Percentiles rank a stretch among this genome's conserved stretches.
Conservation (phyloP, 2,888 invertebrate species). For the Elegia similella region DNA sequence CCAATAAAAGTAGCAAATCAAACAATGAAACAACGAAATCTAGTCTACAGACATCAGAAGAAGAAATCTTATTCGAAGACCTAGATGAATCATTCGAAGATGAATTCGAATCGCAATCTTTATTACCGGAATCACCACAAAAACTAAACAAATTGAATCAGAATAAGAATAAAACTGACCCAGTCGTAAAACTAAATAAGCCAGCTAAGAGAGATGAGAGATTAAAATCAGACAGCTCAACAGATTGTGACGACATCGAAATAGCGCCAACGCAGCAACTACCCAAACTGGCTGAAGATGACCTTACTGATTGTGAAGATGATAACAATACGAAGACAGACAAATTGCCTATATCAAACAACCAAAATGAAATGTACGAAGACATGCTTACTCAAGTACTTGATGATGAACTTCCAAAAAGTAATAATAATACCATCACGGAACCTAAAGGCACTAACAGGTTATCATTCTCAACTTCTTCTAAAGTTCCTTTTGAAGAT, state of each 20-base stretch:
- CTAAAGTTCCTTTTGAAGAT: slow-evolving; percentile 29
- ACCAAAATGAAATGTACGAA: slow-evolving; percentile 27
- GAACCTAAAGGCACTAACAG: slow-evolving; percentile 12
- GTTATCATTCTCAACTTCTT: slow-evolving; percentile 5
- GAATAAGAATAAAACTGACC: slow-evolving; percentile 19
- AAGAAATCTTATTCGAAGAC: slow-evolving; percentile 59
- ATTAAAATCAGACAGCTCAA: slow-evolving; percentile 42
- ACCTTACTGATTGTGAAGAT: slow-evolving; percentile 53
- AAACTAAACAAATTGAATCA: slow-evolving; percentile 22
- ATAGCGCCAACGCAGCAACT: slow-evolving; percentile 46
- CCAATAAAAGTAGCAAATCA: background rate
- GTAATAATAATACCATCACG: slow-evolving; percentile 11
- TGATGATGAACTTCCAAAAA: slow-evolving; percentile 23
- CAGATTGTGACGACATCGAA: slow-evolving; percentile 53
- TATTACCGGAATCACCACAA: slow-evolving; percentile 43
- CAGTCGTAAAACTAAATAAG: slow-evolving; percentile 18
- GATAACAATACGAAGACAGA: slow-evolving; percentile 23
- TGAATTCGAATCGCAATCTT: slow-evolving; percentile 55
- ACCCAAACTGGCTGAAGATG: slow-evolving; percentile 38
- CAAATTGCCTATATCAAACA: background rate
- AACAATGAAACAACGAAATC: background rate
- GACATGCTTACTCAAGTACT: slow-evolving; percentile 38
- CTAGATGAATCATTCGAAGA: slow-evolving; percentile 46
- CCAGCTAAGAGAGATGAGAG: slow-evolving; percentile 27
- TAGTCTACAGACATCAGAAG: slow-evolving; percentile 43